Evolutionary conservation across 2,888 invertebrate species (phyloP).

Genomic region (Apotomis betuletana): DNA sequence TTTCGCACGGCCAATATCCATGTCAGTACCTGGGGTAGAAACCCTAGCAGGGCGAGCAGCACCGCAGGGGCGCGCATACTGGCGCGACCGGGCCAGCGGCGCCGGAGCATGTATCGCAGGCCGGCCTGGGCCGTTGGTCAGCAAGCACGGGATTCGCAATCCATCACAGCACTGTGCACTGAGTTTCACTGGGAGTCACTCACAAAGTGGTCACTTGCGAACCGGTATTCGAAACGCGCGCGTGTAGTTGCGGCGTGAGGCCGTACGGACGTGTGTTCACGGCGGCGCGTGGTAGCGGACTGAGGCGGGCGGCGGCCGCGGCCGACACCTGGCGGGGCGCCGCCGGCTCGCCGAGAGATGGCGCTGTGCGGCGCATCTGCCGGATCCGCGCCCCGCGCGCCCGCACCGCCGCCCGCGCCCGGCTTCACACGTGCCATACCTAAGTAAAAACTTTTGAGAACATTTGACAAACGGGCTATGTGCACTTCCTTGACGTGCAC

Average conservation of each 20-base stretch:
- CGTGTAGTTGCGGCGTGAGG: conserved; percentile 66
- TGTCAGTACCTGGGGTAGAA: conserved; percentile 81
- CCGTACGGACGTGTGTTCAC: conserved; percentile 69
- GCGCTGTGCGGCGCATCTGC: conserved; percentile 82
- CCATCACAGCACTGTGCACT: conserved; percentile 81
- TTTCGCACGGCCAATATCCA: conserved; percentile 58
- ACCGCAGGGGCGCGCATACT: conserved; percentile 82
- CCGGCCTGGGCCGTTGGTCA: conserved; percentile 71
- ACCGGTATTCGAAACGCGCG: conserved; percentile 82
- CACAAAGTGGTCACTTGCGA: conserved; percentile 71
- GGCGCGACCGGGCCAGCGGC: conserved; percentile 81
- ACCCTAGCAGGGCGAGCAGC: conserved; percentile 83
- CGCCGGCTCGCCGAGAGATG: conserved; percentile 71
- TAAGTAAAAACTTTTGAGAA: conserved; percentile 71
- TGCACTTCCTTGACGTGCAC: conserved; percentile 58
- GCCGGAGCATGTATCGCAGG: conserved; percentile 78
- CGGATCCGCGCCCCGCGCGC: conserved; percentile 57
- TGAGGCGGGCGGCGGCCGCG: conserved; percentile 76
- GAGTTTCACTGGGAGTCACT: conserved; percentile 81
- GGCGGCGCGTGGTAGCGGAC: conserved; percentile 80
- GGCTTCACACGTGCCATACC: conserved; percentile 71
- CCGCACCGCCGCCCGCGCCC: conserved; percentile 52
- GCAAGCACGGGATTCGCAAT: conserved; percentile 74
- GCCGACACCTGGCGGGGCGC: conserved; percentile 74
- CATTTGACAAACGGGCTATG: conserved; percentile 50